phyloP scores from a whole-genome alignment of 2,888 invertebrate species.

The Drosophila merina region DNA sequence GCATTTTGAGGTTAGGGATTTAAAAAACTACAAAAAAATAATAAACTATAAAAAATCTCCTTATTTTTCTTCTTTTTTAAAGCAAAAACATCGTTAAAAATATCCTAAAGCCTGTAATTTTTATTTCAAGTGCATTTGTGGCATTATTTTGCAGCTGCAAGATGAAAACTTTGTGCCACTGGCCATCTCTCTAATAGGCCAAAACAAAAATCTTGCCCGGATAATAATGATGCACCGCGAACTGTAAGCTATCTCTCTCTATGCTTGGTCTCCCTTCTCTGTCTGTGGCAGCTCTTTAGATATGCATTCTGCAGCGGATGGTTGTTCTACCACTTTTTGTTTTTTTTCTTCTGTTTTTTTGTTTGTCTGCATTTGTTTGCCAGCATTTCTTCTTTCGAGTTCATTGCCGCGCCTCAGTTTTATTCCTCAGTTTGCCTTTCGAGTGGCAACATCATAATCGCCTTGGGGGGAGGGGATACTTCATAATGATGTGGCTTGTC shows the following conservation, averaged over 20 bases:
- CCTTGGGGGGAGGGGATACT: neutral
- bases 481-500: conserved; percentile 22
- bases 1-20: conserved; percentile 36
- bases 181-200: conserved; percentile 47
- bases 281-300: conserved; percentile 39
- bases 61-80: neutral
- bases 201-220: conserved; percentile 38
- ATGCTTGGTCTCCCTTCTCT: conserved; percentile 1
- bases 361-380: conserved; percentile 54
- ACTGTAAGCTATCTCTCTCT: conserved; percentile 26
- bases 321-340: conserved; percentile 4
- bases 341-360: too few species aligned
- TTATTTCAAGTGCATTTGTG: conserved; percentile 5
- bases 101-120: neutral
- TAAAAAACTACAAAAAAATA: conserved; percentile 25
- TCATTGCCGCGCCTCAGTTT: conserved; percentile 66
- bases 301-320: conserved; percentile 29
- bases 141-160: conserved; percentile 36
- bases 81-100: too few species aligned
- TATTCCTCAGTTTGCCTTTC: conserved; percentile 48
- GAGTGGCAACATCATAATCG: conserved; percentile 51
- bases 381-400: conserved; percentile 71
- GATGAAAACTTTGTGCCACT: conserved; percentile 31
- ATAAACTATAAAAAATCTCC: neutral
- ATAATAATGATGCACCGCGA: conserved; percentile 48